Conservation (phyloP, 2,797 vertebrate genomes). For the Arnoldichthys spilopterus region DNA sequence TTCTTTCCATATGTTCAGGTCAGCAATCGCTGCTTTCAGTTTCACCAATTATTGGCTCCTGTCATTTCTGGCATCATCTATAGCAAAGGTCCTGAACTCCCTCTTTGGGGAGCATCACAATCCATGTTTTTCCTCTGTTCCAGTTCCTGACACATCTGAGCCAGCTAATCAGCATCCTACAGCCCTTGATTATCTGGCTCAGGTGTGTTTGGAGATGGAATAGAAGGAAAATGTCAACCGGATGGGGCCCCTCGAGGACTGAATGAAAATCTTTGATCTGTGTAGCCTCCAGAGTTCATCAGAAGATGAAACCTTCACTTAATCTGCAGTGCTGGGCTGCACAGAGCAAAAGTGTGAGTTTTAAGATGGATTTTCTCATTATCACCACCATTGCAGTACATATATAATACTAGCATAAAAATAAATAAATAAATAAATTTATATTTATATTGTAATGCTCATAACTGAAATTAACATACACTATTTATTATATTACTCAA, state of each 20-base stretch:
- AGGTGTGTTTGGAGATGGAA: constrained; percentile 11
- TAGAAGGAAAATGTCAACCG: constrained; percentile 3
- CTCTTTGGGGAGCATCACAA: not conserved
- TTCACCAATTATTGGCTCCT: not conserved
- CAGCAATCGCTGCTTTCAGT: not conserved
- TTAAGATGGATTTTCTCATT: not conserved
- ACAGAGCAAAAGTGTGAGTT: not conserved
- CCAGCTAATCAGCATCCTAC: constrained; percentile 19
- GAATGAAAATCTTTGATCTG: constrained; percentile 15
- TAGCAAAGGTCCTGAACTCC: not conserved
- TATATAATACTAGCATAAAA: too few relatives aligned
- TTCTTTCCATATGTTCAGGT: not conserved
- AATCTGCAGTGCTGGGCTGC: not conserved
- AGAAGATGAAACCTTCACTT: not conserved
- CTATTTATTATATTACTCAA: too few relatives aligned
- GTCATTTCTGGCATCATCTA: constrained; percentile 4
- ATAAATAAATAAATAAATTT: too few relatives aligned
- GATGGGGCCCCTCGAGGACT: not conserved
- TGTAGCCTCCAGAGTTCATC: constrained; percentile 22
- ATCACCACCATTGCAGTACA: too few relatives aligned
- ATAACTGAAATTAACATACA: too few relatives aligned
- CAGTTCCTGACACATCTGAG: constrained; percentile 16
- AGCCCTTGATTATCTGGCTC: constrained; percentile 6
- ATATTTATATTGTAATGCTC: not conserved
- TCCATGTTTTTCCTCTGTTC: not conserved